Conservation (phyloP, 2,113 vertebrate species). For the Bubalus kerabau region DNA sequence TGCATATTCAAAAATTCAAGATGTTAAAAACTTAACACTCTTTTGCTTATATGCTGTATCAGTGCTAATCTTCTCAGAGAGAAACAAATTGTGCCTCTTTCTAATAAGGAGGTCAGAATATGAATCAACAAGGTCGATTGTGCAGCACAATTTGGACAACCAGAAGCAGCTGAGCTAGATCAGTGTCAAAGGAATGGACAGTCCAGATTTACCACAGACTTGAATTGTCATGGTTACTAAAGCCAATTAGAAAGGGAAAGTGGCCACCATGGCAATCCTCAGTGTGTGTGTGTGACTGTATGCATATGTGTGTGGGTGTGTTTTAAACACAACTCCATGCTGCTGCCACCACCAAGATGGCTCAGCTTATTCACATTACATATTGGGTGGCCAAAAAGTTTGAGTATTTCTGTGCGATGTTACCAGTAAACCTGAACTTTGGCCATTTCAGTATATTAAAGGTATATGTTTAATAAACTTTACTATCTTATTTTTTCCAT, state of each 20-base stretch:
- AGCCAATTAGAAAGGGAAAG: not conserved
- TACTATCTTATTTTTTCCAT: not conserved
- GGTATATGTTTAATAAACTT: not conserved
- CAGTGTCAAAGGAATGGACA: not conserved
- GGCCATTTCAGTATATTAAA: not conserved
- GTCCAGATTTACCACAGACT: not conserved
- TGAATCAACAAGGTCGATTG: not conserved
- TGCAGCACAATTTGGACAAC: not conserved
- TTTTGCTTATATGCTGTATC: not conserved
- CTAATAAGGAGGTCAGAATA: not conserved
- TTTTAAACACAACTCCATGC: not conserved
- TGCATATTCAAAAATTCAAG: not conserved
- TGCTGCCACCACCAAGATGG: not conserved
- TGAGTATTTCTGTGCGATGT: not conserved
- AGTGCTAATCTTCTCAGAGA: not conserved
- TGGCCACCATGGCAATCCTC: not conserved
- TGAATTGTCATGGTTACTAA: not conserved
- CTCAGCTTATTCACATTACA: not conserved
- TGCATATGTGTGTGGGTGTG: not conserved
- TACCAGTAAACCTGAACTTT: not conserved
- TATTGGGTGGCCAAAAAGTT: not conserved
- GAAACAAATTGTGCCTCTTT: not conserved
- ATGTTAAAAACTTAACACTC: not conserved
- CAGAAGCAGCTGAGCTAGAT: not conserved
- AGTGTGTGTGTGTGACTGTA: not conserved